Base-by-base conservation (phyloP, 2,113 vertebrate species). In the Larimichthys crocea region DNA sequence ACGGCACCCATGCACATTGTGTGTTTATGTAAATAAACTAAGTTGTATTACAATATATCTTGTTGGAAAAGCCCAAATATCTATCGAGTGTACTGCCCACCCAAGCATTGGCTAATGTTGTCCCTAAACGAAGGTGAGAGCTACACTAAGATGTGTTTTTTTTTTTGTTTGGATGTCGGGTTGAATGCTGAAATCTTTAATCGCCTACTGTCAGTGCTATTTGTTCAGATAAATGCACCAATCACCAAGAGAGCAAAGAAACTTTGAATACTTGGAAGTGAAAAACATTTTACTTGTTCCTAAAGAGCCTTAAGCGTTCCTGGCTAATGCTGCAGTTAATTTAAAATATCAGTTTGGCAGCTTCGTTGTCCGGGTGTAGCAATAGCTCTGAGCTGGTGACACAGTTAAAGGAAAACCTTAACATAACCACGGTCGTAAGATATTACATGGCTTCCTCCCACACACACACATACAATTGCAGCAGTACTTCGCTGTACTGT, bases 261-360 rank as follows among this genome's bases (percentile, higher is more conserved):
- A 72, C 44, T 68, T 57, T 68, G 42, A 48, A 35, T 35, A 61
- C 24, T 64, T 50, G 10, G 24, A 52, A 64, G 62, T 31, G 40
- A 74, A 73, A 74, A 73, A 46, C 20, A 10, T 50, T 46, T 70
- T 8, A 48, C 56, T 67, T 42, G 52, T 76, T 82, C 52, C 57
- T 64, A 42, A 57, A 69, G 48, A 56, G 67, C 79, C 61, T 22
- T 16, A 14, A 57, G 66, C 52, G 7, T 76, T 72, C 22, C 20
- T 22, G 29, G 55, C 35, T 65, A 68, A 65, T 24, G 20, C 26
- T 48, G 55, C 35, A 66, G 40, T 79, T 66, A 10, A 9, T 77
- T 26, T 66, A 53, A 22, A 74, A 71, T 29, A 64, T 55, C 49
- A 57, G 31, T 46, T 69, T 69, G 66, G 67, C 73, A 59, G 72